phyloP scores from a whole-genome alignment of 2,113 vertebrate genomes.

The Ceratotherium simum region DNA sequence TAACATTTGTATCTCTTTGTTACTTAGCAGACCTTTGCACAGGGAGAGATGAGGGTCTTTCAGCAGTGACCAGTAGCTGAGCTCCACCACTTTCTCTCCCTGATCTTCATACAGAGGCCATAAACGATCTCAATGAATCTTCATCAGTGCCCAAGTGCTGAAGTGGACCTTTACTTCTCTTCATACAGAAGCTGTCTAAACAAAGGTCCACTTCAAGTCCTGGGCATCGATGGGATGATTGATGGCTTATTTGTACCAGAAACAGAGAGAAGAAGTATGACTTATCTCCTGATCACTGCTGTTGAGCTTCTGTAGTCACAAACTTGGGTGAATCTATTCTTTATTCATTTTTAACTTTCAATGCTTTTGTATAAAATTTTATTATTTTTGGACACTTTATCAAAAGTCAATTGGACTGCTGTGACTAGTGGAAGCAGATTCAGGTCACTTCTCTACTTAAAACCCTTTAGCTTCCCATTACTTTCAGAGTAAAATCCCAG shows the following conservation, averaged over 20 bases:
- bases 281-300: neutral
- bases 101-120: neutral
- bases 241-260: neutral
- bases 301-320: neutral
- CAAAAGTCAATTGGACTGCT: neutral
- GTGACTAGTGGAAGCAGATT: neutral
- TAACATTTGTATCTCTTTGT: neutral
- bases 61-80: neutral
- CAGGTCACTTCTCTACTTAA: constrained; percentile 30
- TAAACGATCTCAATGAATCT: neutral
- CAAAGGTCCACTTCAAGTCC: neutral
- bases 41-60: neutral
- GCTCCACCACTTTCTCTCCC: neutral
- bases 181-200: neutral
- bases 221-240: neutral
- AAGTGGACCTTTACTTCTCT: neutral
- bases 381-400: neutral
- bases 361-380: neutral
- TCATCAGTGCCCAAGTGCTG: neutral
- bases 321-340: neutral
- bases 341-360: constrained; percentile 10
- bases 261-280: neutral
- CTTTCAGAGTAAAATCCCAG: constrained; percentile 27
- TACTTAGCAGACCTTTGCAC: constrained; percentile 6
- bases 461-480: neutral